Percentiles rank a stretch among this genome's conserved stretches.
Conservation (phyloP, 2,888 invertebrate genomes). For the Cabera pusaria region DNA sequence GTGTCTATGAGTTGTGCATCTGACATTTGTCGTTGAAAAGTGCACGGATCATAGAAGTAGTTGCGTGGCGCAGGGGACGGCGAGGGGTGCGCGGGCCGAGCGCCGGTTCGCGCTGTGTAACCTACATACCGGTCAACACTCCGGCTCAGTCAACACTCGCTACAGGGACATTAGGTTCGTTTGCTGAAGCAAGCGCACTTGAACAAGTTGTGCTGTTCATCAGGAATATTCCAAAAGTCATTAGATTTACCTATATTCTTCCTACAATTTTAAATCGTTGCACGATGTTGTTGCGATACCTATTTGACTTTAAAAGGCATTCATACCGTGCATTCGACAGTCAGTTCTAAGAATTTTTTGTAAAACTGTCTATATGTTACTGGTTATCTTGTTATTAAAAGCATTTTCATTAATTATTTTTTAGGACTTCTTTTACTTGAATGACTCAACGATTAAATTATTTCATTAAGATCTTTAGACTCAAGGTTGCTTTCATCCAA, state of each 20-base stretch:
- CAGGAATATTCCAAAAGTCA: too few species aligned
- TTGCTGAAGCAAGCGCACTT: conserved; percentile 57
- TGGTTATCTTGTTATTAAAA: too few species aligned
- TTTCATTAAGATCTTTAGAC: too few species aligned
- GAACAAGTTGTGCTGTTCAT: conserved; percentile 42
- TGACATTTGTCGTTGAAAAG: conserved; percentile 74
- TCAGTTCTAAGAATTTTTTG: too few species aligned
- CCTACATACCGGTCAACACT: conserved; percentile 84
- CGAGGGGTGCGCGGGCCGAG: conserved; percentile 41
- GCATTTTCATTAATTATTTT: too few species aligned
- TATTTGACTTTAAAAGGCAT: not conserved
- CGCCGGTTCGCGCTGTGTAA: conserved; percentile 75
- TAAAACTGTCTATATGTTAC: too few species aligned
- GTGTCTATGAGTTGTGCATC: conserved; percentile 53
- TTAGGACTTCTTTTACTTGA: too few species aligned
- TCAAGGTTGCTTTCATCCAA: conserved; percentile 8
- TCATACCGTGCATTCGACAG: too few species aligned
- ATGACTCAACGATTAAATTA: too few species aligned
- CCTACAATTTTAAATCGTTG: too few species aligned
- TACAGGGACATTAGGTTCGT: conserved; percentile 79
- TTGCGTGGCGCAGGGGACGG: conserved; percentile 52
- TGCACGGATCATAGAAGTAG: conserved; percentile 76
- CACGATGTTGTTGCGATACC: conserved; percentile 7
- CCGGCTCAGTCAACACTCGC: conserved; percentile 83
- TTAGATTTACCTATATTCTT: too few species aligned